Evolutionary conservation across 2,888 invertebrate genomes (phyloP).

Genomic region (Dendrolimus houi): DNA sequence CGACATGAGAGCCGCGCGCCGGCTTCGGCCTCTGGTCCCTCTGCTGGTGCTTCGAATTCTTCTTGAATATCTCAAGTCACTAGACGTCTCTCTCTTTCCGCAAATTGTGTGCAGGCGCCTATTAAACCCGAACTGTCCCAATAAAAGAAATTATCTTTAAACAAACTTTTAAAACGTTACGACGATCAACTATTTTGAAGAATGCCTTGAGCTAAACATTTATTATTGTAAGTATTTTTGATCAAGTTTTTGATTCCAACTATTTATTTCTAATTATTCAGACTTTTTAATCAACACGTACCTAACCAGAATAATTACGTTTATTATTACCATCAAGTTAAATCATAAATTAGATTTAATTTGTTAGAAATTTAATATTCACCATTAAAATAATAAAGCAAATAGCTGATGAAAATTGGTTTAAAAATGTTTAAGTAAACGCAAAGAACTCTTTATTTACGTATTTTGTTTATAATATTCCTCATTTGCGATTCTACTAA

Average conservation of each 20-base stretch:
- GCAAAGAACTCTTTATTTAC: neutral
- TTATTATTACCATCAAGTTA: no score
- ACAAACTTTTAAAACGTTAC: conserved; percentile 7
- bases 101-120: conserved; percentile 13
- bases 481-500: no score
- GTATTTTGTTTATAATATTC: no score
- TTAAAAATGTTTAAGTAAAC: neutral
- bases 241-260: no score
- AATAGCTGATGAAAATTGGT: neutral
- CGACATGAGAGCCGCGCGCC: conserved; percentile 37
- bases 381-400: no score
- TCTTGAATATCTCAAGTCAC: conserved; percentile 60
- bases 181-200: conserved; percentile 18
- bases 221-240: conserved; percentile 43
- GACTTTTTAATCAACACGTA: no score
- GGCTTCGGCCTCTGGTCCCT: conserved; percentile 48
- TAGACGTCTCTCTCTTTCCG: conserved; percentile 32
- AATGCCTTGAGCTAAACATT: conserved; percentile 34
- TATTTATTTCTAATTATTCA: no score
- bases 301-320: no score
- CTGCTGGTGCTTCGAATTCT: conserved; percentile 55
- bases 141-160: neutral
- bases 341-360: no score
- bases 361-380: no score
- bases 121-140: conserved; percentile 2